Conservation (phyloP, 2,797 vertebrate species). For the Enteromius viviparus region DNA sequence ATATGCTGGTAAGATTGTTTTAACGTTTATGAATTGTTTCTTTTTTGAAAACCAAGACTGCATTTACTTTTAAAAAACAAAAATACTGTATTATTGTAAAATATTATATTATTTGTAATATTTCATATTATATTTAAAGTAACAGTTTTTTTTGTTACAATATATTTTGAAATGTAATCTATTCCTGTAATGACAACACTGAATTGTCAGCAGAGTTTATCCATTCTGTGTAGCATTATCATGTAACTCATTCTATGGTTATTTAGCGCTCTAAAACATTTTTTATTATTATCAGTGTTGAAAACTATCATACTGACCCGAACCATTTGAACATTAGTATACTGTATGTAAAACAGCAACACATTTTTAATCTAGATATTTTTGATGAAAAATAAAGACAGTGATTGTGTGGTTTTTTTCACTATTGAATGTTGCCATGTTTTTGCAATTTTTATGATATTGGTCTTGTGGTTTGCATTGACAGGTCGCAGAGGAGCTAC, state of each 20-base stretch:
- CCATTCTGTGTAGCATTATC: neutral
- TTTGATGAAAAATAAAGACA: neutral
- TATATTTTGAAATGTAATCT: neutral
- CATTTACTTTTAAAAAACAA: neutral
- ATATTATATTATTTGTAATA: neutral
- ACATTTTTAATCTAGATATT: neutral
- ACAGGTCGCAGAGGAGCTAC: constrained; percentile 91
- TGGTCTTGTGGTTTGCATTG: constrained; percentile 29
- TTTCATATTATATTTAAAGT: neutral
- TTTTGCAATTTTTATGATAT: neutral
- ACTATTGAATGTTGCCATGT: neutral
- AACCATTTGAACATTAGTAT: neutral
- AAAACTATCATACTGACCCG: neutral
- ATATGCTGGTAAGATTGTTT: neutral
- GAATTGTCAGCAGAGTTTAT: neutral
- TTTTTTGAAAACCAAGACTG: neutral
- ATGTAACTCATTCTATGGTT: neutral
- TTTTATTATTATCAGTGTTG: neutral
- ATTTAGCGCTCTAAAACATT: neutral
- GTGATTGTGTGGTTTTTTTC: neutral
- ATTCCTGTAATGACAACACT: neutral
- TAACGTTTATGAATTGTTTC: neutral
- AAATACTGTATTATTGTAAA: neutral
- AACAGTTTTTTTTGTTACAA: neutral
- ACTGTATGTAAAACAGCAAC: neutral